Evolutionary conservation across 2,113 vertebrate species (phyloP).

Genomic region (Nothoprocta pentlandii): DNA sequence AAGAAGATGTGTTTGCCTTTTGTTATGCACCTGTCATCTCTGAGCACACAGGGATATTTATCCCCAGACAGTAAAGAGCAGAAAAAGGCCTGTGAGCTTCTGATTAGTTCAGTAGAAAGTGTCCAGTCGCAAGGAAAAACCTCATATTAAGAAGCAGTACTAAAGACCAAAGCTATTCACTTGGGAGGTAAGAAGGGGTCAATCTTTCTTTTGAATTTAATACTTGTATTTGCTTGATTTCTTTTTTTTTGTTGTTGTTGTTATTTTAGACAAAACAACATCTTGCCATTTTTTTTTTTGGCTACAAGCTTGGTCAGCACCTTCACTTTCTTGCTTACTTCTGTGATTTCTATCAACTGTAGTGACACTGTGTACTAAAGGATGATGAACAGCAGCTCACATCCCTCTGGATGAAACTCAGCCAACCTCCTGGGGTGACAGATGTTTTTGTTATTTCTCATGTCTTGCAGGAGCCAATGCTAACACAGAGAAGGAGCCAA

Average conservation of each 20-base stretch:
- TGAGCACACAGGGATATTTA: not conserved
- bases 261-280: not conserved
- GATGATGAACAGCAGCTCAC: not conserved
- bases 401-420: not conserved
- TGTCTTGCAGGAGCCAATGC: not conserved
- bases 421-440: not conserved
- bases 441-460: not conserved
- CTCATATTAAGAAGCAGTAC: not conserved
- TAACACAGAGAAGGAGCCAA: not conserved
- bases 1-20: not conserved
- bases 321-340: not conserved
- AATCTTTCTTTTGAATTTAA: not conserved
- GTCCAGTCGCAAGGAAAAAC: not conserved
- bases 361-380: not conserved
- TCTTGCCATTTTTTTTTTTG: not conserved
- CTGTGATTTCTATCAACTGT: not conserved
- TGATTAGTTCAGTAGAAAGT: not conserved
- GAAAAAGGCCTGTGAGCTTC: not conserved
- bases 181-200: not conserved
- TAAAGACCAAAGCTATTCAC: not conserved
- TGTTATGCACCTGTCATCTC: not conserved
- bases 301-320: not conserved
- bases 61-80: not conserved
- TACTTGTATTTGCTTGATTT: not conserved
- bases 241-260: not conserved